Percentiles rank a stretch among this genome's conserved stretches.
Conservation (phyloP, 2,888 invertebrate species). For the Pandemis cinnamomeana region DNA sequence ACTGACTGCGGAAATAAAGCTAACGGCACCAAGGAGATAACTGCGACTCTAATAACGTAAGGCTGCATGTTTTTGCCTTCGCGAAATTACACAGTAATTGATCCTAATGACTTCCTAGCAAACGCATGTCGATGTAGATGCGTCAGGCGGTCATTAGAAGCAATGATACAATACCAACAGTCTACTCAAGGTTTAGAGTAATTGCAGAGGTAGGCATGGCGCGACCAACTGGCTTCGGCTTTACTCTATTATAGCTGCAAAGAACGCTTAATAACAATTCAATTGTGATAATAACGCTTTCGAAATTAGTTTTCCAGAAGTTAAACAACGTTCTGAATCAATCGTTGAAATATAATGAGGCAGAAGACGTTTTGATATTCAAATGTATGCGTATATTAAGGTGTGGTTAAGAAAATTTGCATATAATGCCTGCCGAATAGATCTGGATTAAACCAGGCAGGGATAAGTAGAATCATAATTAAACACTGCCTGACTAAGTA, state of each 20-base stretch:
- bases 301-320: not conserved
- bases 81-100: constrained; percentile 68
- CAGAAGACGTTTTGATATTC: constrained; percentile 42
- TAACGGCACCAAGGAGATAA: constrained; percentile 35
- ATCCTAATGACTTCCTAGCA: constrained; percentile 66
- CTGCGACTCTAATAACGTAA: constrained; percentile 34
- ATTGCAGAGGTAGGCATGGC: constrained; percentile 50
- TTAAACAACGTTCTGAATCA: constrained; percentile 16
- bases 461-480: constrained; percentile 3
- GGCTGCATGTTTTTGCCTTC: constrained; percentile 57
- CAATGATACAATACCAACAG: constrained; percentile 37
- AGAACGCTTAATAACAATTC: not conserved
- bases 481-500: constrained; percentile 18
- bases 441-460: constrained; percentile 11
- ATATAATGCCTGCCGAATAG: constrained; percentile 42
- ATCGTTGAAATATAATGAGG: constrained; percentile 36
- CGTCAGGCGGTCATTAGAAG: constrained; percentile 40
- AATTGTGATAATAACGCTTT: not conserved
- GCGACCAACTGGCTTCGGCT: not conserved
- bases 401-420: constrained; percentile 43
- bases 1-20: constrained; percentile 32
- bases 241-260: not conserved
- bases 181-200: constrained; percentile 56
- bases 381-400: constrained; percentile 45
- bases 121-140: constrained; percentile 52